Evolutionary conservation across 2,113 vertebrate species (phyloP).

Genomic region (Pyxicephalus adspersus): DNA sequence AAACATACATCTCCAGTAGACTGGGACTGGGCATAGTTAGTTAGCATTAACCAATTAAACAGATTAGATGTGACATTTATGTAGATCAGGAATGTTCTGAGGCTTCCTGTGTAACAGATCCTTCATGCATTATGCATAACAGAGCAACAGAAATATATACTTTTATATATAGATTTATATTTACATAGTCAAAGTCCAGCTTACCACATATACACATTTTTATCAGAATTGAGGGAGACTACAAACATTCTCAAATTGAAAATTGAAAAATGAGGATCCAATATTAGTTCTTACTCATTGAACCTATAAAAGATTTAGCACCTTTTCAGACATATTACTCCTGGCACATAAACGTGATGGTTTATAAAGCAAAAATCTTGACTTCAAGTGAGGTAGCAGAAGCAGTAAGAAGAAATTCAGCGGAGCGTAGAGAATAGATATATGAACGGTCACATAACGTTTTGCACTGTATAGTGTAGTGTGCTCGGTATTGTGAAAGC

Average conservation of each 20-base stretch:
- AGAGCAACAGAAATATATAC: conserved; percentile 49
- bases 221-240: conserved; percentile 40
- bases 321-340: conserved; percentile 51
- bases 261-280: conserved; percentile 53
- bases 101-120: conserved; percentile 23
- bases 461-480: not conserved
- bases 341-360: conserved; percentile 49
- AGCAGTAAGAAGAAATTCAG: conserved; percentile 43
- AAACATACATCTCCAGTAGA: conserved; percentile 17
- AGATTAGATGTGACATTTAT: conserved; percentile 16
- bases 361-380: conserved; percentile 46
- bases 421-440: conserved; percentile 5
- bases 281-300: conserved; percentile 50
- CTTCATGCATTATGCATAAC: conserved; percentile 47
- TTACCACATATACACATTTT: conserved; percentile 44
- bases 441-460: conserved; percentile 7
- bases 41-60: conserved; percentile 42
- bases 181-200: conserved; percentile 45
- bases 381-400: conserved; percentile 53
- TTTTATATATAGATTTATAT: conserved; percentile 38
- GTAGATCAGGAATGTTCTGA: conserved; percentile 24
- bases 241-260: conserved; percentile 44
- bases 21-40: conserved; percentile 19
- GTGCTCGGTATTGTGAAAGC: not conserved
- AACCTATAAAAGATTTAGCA: conserved; percentile 56